phyloP scores from a whole-genome alignment of 1,140 invertebrate genomes.

The Saxidomus purpurata region DNA sequence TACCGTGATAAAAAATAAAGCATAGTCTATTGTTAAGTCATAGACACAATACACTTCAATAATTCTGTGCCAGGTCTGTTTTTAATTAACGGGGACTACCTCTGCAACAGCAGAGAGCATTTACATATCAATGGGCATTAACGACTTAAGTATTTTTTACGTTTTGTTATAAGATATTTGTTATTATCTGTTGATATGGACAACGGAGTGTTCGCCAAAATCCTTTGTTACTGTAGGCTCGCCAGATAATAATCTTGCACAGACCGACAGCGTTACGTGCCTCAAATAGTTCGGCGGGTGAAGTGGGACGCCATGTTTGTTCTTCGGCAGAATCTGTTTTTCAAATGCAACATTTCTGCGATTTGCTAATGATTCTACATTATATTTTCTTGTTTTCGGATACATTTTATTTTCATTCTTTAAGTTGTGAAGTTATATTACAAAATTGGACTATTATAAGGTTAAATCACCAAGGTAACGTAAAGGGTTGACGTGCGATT shows the following conservation, averaged over 20 bases:
- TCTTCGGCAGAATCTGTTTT: neutral
- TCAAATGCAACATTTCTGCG: neutral
- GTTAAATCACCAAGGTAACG: neutral
- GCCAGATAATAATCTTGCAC: neutral
- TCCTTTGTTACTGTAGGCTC: constrained; percentile 4
- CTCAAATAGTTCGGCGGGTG: neutral
- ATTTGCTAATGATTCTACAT: no score
- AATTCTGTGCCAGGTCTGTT: neutral
- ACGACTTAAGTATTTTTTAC: constrained; percentile 28
- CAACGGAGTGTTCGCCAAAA: neutral
- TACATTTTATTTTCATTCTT: neutral
- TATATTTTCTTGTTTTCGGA: neutral
- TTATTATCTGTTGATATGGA: constrained; percentile 34
- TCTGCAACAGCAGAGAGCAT: neutral
- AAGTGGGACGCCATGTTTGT: constrained; percentile 1
- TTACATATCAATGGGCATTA: constrained; percentile 32
- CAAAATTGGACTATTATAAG: constrained; percentile 11
- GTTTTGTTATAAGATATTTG: constrained; percentile 16
- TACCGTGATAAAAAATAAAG: no score
- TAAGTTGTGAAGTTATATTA: neutral
- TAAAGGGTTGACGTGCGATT: constrained; percentile 28
- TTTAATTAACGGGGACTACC: constrained; percentile 32
- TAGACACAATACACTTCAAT: neutral
- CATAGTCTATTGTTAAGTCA: neutral
- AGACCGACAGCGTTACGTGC: neutral